These are phyloP conservation scores for Helobdella robusta DNA, from an alignment of 2,888 invertebrate genomes.

Conservation along the genomic window DNA sequence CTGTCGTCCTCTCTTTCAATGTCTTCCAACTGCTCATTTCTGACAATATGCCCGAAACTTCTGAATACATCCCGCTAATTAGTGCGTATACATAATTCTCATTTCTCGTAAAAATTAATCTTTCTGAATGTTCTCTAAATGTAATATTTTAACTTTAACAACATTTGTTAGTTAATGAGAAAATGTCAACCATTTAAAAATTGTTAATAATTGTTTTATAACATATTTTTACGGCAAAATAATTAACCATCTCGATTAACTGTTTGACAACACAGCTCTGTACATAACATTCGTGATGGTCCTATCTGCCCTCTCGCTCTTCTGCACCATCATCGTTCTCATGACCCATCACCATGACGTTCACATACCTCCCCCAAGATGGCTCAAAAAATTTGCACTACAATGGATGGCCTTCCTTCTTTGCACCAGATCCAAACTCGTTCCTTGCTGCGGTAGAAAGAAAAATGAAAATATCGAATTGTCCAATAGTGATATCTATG, in stretches of 20 bases:
- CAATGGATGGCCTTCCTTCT: not conserved
- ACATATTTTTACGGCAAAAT: too few species aligned
- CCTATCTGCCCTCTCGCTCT: not conserved
- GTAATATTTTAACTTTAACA: too few species aligned
- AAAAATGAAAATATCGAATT: not conserved
- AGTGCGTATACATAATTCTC: too few species aligned
- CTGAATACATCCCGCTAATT: conserved; percentile 38
- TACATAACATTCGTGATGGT: not conserved
- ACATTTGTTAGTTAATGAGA: too few species aligned
- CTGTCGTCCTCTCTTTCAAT: conserved; percentile 39
- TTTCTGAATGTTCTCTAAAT: too few species aligned
- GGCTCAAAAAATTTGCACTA: not conserved
- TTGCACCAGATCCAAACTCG: not conserved
- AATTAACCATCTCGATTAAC: too few species aligned
- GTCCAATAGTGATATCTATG: not conserved
- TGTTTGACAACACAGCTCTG: too few species aligned
- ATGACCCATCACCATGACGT: not conserved
- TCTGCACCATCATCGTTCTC: not conserved
- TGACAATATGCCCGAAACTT: conserved; percentile 37
- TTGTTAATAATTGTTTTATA: not conserved
- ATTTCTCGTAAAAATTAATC: too few species aligned
- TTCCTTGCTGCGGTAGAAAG: not conserved
- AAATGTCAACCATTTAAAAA: not conserved
- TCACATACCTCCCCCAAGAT: not conserved
- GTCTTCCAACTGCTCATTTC: conserved; percentile 40